Base-by-base conservation (phyloP, 1,140 invertebrate species). In the Heliconius hermathena region DNA sequence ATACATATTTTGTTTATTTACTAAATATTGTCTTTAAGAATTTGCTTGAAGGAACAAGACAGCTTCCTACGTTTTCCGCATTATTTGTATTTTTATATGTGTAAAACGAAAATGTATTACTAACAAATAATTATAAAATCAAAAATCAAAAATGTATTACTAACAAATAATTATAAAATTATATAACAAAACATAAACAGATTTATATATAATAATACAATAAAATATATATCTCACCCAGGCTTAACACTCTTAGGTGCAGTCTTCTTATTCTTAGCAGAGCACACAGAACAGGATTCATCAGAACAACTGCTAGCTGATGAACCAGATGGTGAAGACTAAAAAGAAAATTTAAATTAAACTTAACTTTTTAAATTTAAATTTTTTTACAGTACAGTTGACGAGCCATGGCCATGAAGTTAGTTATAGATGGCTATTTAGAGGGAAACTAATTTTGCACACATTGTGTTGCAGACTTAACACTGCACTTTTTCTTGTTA, bases 261-360 rank as follows among this genome's bases (percentile, higher is more conserved):
- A 4, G 78, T 82, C 78, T 92, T 91, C 83, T 93, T 93, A 80
- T 93, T 92, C 86, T 95, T 94, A 1, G 91, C 91, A 0, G 93
- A 94, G 88, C 97, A 97, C 4, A 97, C 96, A 0, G 97, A 97
- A 88, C 97, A 98, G 0, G 97, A 97, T 89, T 97, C 96, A 86
- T 98, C 97, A 0, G 97, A 97, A 85, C 97, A 98, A 83, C 96
- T 97, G 91, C 97, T 97, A 26, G 96, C 95, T 1, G 97, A 97
- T 76, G 97, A 97, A 1, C 97, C 96, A 0, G 96, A 96, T 29
- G 96, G 96, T 0, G 91, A 94, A 82, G 77, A 77, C 77, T 79
- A 46, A 46, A 46, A 46, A 16, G 41, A 16, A 46, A 13, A 46
- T 46, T 3, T 16, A 16, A 46, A 46, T 16, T 46, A 16, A 46